These are phyloP conservation scores for Periplaneta americana DNA, from an alignment of 1,140 invertebrate species.

Conservation along the genomic window DNA sequence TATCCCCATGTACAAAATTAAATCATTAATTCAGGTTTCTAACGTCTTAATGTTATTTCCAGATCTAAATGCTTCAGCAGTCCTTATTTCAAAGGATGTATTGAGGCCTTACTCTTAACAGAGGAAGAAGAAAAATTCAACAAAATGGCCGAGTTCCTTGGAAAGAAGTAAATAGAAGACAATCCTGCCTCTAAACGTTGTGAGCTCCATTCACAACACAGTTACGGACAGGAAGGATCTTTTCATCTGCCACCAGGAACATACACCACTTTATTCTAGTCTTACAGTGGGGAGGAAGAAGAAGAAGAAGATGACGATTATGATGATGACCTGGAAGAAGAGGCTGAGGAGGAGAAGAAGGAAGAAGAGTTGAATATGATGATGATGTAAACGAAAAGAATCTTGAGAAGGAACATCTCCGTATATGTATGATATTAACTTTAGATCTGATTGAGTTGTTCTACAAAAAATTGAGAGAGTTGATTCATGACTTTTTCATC, in stretches of 20 bases:
- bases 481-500: not conserved
- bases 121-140: constrained; percentile 51
- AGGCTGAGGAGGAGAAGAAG: too few relatives aligned
- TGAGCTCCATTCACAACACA: not conserved
- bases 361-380: too few relatives aligned
- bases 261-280: not conserved
- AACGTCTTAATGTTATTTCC: constrained; percentile 17
- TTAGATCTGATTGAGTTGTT: not conserved
- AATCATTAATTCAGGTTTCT: not conserved
- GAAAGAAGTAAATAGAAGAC: constrained; percentile 22
- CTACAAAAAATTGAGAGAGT: not conserved
- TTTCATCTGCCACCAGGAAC: not conserved
- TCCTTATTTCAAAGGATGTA: constrained; percentile 56
- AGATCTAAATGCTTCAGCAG: constrained; percentile 55
- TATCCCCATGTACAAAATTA: not conserved
- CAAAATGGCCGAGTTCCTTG: constrained; percentile 54
- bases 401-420: not conserved
- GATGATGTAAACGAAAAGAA: too few relatives aligned
- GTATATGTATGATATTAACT: not conserved
- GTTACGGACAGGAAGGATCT: not conserved
- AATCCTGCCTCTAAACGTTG: not conserved
- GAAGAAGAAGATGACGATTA: not conserved
- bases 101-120: constrained; percentile 50
- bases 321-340: too few relatives aligned
- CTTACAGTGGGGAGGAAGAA: not conserved